Percentiles rank a stretch among this genome's conserved stretches.
phyloP scores from a whole-genome alignment of 2,797 vertebrate genomes.

The Acropternis orthonyx region DNA sequence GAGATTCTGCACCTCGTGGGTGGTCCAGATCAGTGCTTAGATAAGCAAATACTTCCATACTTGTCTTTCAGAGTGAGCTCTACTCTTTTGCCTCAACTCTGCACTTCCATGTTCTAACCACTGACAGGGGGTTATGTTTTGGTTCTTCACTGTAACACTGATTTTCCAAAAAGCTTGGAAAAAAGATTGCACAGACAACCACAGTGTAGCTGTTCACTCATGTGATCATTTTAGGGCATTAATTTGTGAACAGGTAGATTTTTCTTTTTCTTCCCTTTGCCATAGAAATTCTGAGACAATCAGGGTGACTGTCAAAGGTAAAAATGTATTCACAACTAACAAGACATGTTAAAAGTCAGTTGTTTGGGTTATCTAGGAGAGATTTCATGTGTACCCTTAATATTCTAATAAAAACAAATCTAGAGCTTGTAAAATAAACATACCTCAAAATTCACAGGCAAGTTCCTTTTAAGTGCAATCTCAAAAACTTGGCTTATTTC shows the following conservation, averaged over 20 bases:
- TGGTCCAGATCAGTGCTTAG: constrained; percentile 57
- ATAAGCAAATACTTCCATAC: constrained; percentile 64
- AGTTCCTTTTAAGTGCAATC: constrained; percentile 97
- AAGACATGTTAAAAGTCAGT: constrained; percentile 52
- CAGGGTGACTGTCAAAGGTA: constrained; percentile 13
- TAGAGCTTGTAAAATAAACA: constrained; percentile 74
- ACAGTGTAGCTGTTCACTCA: background rate
- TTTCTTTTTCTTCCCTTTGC: background rate
- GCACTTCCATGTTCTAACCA: background rate
- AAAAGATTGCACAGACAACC: constrained; percentile 53
- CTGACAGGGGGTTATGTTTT: background rate
- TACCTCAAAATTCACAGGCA: constrained; percentile 99
- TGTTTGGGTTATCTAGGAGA: constrained; percentile 36
- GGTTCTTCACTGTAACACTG: background rate
- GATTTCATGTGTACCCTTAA: constrained; percentile 36
- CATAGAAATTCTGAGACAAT: background rate
- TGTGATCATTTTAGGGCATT: background rate
- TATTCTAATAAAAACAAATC: constrained; percentile 53
- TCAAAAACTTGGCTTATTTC: constrained; percentile 99
- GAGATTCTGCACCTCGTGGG: background rate
- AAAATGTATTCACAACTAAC: constrained; percentile 57
- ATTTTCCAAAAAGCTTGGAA: background rate
- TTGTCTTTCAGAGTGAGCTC: constrained; percentile 11
- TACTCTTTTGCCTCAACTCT: background rate
- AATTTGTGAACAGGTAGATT: constrained; percentile 18